phyloP scores from a whole-genome alignment of 2,888 invertebrate genomes.

The Holacanthella duospinosa region DNA sequence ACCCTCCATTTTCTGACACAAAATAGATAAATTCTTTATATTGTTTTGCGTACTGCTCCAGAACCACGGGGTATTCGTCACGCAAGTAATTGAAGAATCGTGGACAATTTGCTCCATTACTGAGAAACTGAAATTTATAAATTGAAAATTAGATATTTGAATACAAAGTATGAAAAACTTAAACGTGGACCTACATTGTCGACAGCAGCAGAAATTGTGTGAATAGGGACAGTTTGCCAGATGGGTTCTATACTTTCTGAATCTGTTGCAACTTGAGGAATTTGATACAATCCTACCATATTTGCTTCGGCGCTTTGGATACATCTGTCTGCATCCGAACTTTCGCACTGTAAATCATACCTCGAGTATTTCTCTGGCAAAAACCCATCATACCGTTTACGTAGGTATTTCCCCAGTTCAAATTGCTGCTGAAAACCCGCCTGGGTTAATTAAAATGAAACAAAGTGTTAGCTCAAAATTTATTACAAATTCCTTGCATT shows the following conservation, averaged over 20 bases:
- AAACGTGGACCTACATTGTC: constrained; percentile 55
- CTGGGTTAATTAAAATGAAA: constrained; percentile 41
- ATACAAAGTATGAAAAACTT: too few species aligned
- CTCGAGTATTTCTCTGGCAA: constrained; percentile 49
- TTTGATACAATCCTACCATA: constrained; percentile 41
- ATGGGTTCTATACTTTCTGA: constrained; percentile 40
- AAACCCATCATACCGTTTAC: constrained; percentile 57
- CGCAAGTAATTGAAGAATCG: too few species aligned
- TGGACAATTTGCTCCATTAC: too few species aligned
- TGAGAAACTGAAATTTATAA: too few species aligned
- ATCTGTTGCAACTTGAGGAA: constrained; percentile 38
- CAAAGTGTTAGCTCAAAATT: neutral
- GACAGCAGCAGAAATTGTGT: constrained; percentile 46
- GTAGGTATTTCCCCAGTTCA: constrained; percentile 61
- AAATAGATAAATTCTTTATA: too few species aligned
- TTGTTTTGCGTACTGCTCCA: too few species aligned
- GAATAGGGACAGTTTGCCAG: constrained; percentile 51
- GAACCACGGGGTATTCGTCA: too few species aligned
- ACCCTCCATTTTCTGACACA: too few species aligned
- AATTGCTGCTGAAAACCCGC: constrained; percentile 64
- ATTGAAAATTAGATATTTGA: too few species aligned
- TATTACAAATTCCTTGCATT: too few species aligned
- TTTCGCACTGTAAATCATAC: constrained; percentile 53
- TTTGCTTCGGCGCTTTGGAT: constrained; percentile 42
- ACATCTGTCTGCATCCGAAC: constrained; percentile 70